A percentile compares a stretch with the other conserved stretches of the same genome.
Conservation (phyloP, 2,113 vertebrate genomes). For the Nettapus auritus region DNA sequence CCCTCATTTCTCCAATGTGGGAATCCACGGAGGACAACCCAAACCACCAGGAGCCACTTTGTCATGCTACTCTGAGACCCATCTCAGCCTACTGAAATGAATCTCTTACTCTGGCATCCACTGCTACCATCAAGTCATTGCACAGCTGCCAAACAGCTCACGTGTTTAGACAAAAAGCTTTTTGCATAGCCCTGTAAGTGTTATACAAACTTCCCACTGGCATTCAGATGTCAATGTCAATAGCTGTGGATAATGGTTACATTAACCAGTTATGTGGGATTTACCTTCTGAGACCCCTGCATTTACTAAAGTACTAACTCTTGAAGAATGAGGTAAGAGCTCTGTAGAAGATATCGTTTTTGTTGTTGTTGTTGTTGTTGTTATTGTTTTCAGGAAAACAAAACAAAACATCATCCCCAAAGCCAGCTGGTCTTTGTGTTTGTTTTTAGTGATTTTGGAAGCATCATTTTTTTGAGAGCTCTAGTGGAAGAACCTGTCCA, state of each 20-base stretch:
- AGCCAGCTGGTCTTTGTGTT: neutral
- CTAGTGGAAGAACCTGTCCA: neutral
- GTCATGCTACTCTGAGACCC: neutral
- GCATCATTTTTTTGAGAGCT: neutral
- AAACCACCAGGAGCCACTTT: neutral
- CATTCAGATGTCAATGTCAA: neutral
- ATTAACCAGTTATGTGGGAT: neutral
- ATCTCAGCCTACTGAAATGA: neutral
- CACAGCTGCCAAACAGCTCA: neutral
- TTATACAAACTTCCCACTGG: neutral
- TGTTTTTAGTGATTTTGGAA: neutral
- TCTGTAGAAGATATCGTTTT: neutral
- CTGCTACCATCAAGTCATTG: neutral
- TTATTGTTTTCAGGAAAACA: neutral
- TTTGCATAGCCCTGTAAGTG: neutral
- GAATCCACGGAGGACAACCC: neutral
- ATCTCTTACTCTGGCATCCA: neutral
- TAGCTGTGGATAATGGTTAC: neutral
- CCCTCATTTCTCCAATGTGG: neutral
- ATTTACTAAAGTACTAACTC: neutral
- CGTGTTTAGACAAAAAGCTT: neutral
- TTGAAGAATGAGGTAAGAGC: fast-evolving
- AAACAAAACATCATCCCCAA: neutral
- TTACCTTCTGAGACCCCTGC: neutral
- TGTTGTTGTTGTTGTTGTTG: no score